Conservation (phyloP, 2,888 invertebrate genomes). For the Erebia epiphron region DNA sequence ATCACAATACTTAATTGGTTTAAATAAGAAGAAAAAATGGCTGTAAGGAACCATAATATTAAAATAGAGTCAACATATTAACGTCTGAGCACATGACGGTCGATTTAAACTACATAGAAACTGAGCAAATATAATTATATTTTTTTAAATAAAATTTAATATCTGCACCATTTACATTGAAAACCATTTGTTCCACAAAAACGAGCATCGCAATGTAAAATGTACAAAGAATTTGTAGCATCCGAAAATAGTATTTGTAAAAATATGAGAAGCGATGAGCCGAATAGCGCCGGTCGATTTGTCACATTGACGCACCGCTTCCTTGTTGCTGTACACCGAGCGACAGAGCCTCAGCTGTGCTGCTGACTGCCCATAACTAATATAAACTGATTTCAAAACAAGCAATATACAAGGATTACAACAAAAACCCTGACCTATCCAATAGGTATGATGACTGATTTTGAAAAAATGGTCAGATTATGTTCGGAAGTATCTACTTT, state of each 20-base stretch:
- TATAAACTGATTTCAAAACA: background rate
- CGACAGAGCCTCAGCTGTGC: slow-evolving; percentile 15
- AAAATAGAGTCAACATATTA: no score
- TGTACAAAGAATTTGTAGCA: slow-evolving; percentile 23
- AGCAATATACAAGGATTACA: no score
- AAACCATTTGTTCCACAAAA: slow-evolving; percentile 10
- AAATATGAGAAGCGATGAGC: slow-evolving; percentile 50
- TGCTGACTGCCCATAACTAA: background rate
- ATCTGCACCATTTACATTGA: background rate
- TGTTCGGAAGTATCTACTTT: no score
- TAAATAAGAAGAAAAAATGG: no score
- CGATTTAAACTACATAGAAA: no score
- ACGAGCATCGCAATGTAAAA: slow-evolving; percentile 10
- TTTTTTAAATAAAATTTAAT: background rate
- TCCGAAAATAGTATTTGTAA: slow-evolving; percentile 48
- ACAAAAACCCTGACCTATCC: no score
- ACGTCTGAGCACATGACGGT: no score
- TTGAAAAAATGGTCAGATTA: no score
- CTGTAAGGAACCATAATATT: no score
- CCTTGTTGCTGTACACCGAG: slow-evolving; percentile 42
- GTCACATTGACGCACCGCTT: slow-evolving; percentile 55
- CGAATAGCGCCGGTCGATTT: slow-evolving; percentile 51
- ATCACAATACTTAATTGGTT: no score
- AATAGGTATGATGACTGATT: no score
- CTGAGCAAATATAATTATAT: no score